phyloP scores from a whole-genome alignment of 2,888 invertebrate species.

The Spodoptera picta region DNA sequence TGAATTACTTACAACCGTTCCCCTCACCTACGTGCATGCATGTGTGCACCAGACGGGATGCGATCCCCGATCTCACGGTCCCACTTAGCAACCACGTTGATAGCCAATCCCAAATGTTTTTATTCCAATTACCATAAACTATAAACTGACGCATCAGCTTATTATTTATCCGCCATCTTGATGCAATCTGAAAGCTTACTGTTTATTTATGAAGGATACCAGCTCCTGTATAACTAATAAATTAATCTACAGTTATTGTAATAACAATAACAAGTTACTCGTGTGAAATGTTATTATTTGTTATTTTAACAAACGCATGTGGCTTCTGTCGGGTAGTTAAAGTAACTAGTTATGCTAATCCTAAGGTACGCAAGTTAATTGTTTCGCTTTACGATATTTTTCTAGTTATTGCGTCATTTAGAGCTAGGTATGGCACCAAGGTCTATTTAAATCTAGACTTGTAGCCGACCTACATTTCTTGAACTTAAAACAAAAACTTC shows the following conservation, averaged over 20 bases:
- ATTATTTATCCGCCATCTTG: constrained; percentile 33
- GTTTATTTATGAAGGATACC: constrained; percentile 33
- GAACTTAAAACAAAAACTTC: too few relatives aligned
- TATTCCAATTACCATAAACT: background rate
- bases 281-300: constrained; percentile 43
- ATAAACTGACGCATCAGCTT: constrained; percentile 8
- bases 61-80: background rate
- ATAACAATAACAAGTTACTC: constrained; percentile 40
- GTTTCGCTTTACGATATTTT: constrained; percentile 20
- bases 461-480: constrained; percentile 2
- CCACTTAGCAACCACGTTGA: too few relatives aligned
- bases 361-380: constrained; percentile 24
- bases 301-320: constrained; percentile 38
- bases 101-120: too few relatives aligned
- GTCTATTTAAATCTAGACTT: constrained; percentile 3
- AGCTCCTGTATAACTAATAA: constrained; percentile 24
- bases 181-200: constrained; percentile 20
- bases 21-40: too few relatives aligned
- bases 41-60: too few relatives aligned
- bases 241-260: constrained; percentile 37
- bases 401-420: constrained; percentile 31
- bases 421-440: constrained; percentile 16
- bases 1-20: too few relatives aligned
- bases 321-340: constrained; percentile 22
- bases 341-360: constrained; percentile 33